A percentile compares a stretch with the other conserved stretches of the same genome.
Evolutionary conservation across 2,888 invertebrate genomes (phyloP).

Genomic region (Amphimallon solstitiale): DNA sequence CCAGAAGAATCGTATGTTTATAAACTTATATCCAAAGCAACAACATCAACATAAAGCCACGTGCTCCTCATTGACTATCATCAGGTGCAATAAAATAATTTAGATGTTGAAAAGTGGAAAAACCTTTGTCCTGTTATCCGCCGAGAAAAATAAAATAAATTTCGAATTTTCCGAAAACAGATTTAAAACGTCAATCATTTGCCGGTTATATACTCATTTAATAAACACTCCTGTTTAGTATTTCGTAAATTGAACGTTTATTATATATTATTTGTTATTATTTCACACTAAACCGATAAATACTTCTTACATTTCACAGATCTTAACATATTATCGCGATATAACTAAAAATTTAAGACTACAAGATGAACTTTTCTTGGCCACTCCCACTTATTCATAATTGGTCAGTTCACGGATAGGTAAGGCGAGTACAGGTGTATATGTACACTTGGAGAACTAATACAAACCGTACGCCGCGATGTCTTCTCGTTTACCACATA

Average conservation of each 20-base stretch:
- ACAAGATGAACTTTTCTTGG: conserved; percentile 52
- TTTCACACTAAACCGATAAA: conserved; percentile 64
- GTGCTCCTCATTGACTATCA: too few species aligned
- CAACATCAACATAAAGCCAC: too few species aligned
- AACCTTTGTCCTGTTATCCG: not conserved
- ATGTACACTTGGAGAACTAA: conserved; percentile 1
- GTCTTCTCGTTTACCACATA: conserved; percentile 8
- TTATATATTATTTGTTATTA: conserved; percentile 63
- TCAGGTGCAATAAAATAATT: not conserved
- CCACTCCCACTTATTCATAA: conserved; percentile 53
- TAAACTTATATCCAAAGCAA: too few species aligned
- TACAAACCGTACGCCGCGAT: conserved; percentile 1
- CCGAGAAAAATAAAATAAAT: conserved; percentile 23
- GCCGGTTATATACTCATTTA: conserved; percentile 55
- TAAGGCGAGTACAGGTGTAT: conserved; percentile 25
- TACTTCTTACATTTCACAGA: conserved; percentile 60
- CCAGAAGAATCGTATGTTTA: not conserved
- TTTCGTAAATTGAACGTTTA: conserved; percentile 63
- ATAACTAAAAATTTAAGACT: conserved; percentile 57
- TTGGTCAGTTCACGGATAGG: conserved; percentile 49
- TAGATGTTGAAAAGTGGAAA: not conserved
- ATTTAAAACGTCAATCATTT: conserved; percentile 56
- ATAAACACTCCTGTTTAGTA: conserved; percentile 57
- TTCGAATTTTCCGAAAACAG: not conserved
- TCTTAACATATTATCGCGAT: conserved; percentile 60